phyloP scores from a whole-genome alignment of 2,797 vertebrate genomes.

The Loriculus beryllinus region DNA sequence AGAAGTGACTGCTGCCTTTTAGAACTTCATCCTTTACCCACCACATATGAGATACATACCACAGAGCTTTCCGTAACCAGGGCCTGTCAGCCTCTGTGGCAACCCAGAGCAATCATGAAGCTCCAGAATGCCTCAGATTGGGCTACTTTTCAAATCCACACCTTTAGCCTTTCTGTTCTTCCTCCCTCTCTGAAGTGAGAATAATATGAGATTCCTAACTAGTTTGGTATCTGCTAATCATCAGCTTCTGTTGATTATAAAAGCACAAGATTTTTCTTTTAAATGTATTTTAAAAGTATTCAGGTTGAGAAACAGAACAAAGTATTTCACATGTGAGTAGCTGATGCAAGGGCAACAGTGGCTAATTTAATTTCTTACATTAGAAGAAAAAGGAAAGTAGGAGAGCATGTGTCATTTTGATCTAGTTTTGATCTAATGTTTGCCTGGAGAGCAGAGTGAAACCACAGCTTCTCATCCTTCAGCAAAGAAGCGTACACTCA shows the following conservation, averaged over 20 bases:
- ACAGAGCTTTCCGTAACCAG: not conserved
- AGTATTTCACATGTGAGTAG: not conserved
- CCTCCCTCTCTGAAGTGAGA: not conserved
- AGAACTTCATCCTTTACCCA: not conserved
- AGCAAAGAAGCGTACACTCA: not conserved
- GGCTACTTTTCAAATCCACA: not conserved
- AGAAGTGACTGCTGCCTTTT: not conserved
- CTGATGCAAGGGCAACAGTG: not conserved
- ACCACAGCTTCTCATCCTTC: slow-evolving; percentile 26
- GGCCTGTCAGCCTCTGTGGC: not conserved
- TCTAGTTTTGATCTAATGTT: slow-evolving; percentile 6
- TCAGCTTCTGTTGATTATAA: not conserved
- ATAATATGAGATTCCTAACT: not conserved
- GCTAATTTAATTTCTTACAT: not conserved
- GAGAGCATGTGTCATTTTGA: not conserved
- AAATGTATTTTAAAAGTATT: not conserved
- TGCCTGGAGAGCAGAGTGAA: slow-evolving; percentile 2
- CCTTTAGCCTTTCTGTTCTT: not conserved
- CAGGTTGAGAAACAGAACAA: not conserved
- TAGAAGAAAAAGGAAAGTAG: not conserved
- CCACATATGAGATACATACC: not conserved
- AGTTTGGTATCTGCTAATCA: not conserved
- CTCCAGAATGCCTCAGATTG: not conserved
- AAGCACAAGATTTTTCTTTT: not conserved
- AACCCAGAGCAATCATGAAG: not conserved